These are phyloP conservation scores for Clarias laeviceps DNA, from an alignment of 2,797 vertebrate species.

Conservation along the genomic window DNA sequence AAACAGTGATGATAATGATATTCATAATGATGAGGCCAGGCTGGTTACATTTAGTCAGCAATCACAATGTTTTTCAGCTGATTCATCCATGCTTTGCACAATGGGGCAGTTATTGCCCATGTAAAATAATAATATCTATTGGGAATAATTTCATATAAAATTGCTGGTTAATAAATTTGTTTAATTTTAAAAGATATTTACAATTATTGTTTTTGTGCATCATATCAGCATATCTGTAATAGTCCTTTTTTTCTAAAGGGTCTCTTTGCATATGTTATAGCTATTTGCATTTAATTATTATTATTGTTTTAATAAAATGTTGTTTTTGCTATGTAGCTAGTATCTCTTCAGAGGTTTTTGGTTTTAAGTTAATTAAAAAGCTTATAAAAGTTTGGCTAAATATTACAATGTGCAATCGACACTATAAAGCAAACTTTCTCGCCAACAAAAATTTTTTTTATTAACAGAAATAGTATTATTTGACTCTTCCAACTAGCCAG, in stretches of 20 bases:
- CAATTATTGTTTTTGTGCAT: too few relatives aligned
- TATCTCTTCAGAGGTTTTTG: neutral
- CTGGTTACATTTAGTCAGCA: conserved; percentile 2
- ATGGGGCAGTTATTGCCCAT: neutral
- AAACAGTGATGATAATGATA: neutral
- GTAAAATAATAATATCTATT: neutral
- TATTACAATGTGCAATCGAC: neutral
- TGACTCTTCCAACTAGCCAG: neutral
- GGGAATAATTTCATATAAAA: neutral
- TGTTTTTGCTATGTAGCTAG: neutral
- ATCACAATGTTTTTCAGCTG: neutral
- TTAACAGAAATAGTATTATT: neutral
- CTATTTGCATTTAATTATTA: too few relatives aligned
- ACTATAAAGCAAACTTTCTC: too few relatives aligned
- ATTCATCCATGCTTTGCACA: neutral
- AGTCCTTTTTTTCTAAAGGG: too few relatives aligned
- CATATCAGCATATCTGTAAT: too few relatives aligned
- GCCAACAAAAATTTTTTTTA: neutral
- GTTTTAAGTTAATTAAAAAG: neutral
- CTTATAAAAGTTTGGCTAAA: neutral
- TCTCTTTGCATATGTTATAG: too few relatives aligned
- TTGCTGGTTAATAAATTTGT: neutral
- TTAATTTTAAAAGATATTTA: neutral
- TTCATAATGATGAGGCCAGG: neutral
- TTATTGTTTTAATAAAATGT: neutral